phyloP scores from a whole-genome alignment of 2,113 vertebrate genomes.

The Aphyosemion australe region DNA sequence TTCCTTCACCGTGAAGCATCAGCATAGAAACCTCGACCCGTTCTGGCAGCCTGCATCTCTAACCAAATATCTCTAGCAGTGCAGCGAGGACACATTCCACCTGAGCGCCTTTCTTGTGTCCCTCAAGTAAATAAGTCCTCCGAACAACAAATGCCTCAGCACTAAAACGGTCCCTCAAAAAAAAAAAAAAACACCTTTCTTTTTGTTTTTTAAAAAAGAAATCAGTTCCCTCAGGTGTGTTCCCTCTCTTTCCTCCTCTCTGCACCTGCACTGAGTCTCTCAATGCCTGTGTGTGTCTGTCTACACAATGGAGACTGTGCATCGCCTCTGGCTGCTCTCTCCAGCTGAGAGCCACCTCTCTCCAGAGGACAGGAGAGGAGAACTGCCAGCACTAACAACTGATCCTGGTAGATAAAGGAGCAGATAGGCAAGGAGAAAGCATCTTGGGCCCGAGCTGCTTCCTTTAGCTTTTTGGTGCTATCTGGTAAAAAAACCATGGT shows the following conservation, averaged over 20 bases:
- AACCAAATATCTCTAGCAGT: conserved; percentile 54
- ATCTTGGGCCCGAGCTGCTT: conserved; percentile 51
- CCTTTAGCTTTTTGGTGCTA: conserved; percentile 12
- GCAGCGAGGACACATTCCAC: conserved; percentile 34
- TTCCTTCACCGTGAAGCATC: conserved; percentile 3
- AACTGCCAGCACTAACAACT: conserved; percentile 78
- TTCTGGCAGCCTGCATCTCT: conserved; percentile 35
- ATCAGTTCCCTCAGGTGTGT: conserved; percentile 68
- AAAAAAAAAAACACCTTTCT: background rate
- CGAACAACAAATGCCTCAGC: conserved; percentile 61
- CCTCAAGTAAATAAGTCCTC: conserved; percentile 63
- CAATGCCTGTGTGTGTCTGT: conserved; percentile 74
- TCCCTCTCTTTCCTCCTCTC: conserved; percentile 63
- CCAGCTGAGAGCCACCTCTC: conserved; percentile 80
- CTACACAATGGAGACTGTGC: conserved; percentile 73
- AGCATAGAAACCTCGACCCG: conserved; percentile 17
- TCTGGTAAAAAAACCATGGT: no score
- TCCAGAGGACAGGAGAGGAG: conserved; percentile 69
- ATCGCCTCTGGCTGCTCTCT: conserved; percentile 70
- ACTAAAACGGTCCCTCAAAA: conserved; percentile 52
- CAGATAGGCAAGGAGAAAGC: conserved; percentile 57
- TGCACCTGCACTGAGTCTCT: conserved; percentile 74
- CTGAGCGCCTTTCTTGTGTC: conserved; percentile 38
- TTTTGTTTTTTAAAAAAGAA: conserved; percentile 1
- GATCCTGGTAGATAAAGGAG: conserved; percentile 76